phyloP scores from a whole-genome alignment of 2,113 vertebrate species.

The Tonatia bakeri region DNA sequence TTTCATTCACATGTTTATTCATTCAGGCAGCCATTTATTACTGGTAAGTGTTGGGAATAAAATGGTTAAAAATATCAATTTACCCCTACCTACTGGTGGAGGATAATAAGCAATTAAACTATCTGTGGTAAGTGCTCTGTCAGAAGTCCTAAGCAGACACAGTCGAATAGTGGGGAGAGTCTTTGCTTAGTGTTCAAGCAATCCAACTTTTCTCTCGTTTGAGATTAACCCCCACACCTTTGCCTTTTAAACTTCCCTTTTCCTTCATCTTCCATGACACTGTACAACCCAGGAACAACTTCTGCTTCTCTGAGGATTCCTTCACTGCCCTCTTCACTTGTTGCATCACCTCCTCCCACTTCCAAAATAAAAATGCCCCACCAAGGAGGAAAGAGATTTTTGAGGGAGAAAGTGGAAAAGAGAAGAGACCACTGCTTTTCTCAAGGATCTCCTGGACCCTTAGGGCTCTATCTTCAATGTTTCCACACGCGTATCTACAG shows the following conservation, averaged over 20 bases:
- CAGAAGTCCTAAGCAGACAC: not conserved
- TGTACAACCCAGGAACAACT: not conserved
- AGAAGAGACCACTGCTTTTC: not conserved
- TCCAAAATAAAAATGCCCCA: not conserved
- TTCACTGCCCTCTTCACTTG: not conserved
- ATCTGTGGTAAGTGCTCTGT: not conserved
- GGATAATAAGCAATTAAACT: not conserved
- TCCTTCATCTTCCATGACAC: not conserved
- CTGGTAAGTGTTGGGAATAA: conserved; percentile 4
- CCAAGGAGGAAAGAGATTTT: not conserved
- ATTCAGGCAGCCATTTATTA: not conserved
- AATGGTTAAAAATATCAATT: not conserved
- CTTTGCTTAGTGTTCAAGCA: not conserved
- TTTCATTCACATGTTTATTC: not conserved
- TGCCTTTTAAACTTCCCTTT: not conserved
- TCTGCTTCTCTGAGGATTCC: not conserved
- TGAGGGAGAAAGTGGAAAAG: not conserved
- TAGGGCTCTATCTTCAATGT: not conserved
- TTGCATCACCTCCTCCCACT: not conserved
- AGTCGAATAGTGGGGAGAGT: not conserved
- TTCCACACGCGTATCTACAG: not conserved
- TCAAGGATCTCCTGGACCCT: not conserved
- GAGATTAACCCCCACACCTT: not conserved
- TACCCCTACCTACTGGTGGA: not conserved
- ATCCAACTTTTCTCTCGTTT: not conserved